Evolutionary conservation across 2,113 vertebrate species (phyloP).

Genomic region (Ceratotherium simum): DNA sequence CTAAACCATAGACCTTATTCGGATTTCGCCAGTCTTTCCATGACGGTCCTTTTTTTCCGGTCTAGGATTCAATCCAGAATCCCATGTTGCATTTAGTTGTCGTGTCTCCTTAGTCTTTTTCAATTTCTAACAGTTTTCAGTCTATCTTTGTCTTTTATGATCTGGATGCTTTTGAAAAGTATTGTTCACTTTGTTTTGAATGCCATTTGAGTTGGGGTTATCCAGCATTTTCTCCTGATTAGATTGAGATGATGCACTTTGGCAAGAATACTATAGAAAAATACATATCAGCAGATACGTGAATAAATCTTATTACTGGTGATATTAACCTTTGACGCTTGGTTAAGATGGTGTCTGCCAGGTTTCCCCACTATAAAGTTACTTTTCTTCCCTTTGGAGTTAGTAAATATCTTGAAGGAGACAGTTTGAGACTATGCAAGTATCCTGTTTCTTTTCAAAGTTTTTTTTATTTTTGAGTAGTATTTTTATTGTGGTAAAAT

Average conservation of each 20-base stretch:
- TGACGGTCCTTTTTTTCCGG: background rate
- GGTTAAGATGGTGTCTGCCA: background rate
- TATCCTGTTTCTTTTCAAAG: background rate
- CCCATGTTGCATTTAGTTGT: background rate
- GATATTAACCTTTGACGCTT: background rate
- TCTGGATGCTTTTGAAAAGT: background rate
- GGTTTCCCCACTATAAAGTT: background rate
- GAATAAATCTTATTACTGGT: background rate
- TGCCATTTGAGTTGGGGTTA: background rate
- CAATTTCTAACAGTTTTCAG: background rate
- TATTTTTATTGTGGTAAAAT: background rate
- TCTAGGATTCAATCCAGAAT: background rate
- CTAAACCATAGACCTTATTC: background rate
- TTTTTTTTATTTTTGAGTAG: background rate
- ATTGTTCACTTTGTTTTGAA: background rate
- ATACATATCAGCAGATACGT: background rate
- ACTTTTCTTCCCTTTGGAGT: background rate
- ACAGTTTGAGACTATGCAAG: background rate
- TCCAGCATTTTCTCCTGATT: background rate
- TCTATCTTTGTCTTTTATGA: background rate
- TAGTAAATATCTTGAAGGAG: background rate
- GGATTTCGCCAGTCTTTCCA: background rate
- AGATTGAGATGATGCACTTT: background rate
- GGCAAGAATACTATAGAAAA: background rate
- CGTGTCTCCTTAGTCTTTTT: background rate